Conservation (phyloP, 2,113 vertebrate species). For the Anas platyrhynchos region DNA sequence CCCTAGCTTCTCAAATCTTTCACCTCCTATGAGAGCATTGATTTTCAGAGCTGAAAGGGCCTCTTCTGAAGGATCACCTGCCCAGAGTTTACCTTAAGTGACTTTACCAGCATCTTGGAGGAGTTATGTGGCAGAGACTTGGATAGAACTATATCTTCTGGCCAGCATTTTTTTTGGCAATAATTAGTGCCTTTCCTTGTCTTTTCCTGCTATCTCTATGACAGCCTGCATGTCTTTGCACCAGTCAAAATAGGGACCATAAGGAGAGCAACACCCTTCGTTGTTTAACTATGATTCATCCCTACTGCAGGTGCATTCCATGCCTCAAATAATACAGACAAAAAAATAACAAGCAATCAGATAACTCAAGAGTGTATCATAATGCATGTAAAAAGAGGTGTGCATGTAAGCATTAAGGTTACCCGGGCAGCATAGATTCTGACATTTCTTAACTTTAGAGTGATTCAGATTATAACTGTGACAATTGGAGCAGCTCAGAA, state of each 20-base stretch:
- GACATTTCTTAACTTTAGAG: conserved; percentile 51
- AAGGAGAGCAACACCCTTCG: conserved; percentile 16
- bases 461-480: conserved; percentile 49
- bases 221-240: neutral
- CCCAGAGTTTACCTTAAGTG: neutral
- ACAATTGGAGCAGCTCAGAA: conserved; percentile 46
- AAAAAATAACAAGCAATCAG: conserved; percentile 56
- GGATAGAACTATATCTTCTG: neutral
- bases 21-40: neutral
- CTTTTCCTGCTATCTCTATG: neutral
- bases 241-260: neutral
- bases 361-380: conserved; percentile 39
- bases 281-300: conserved; percentile 37
- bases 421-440: neutral
- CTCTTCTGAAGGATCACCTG: neutral
- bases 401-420: neutral
- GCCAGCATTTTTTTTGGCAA: neutral
- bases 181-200: neutral
- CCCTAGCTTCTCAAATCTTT: neutral
- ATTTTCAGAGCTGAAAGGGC: neutral
- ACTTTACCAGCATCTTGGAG: neutral
- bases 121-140: neutral
- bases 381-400: neutral
- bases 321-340: neutral
- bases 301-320: conserved; percentile 14